A percentile compares a stretch with the other conserved stretches of the same genome.
Evolutionary conservation across 2,113 vertebrate species (phyloP).

Genomic region (Ctenodactylus gundi): DNA sequence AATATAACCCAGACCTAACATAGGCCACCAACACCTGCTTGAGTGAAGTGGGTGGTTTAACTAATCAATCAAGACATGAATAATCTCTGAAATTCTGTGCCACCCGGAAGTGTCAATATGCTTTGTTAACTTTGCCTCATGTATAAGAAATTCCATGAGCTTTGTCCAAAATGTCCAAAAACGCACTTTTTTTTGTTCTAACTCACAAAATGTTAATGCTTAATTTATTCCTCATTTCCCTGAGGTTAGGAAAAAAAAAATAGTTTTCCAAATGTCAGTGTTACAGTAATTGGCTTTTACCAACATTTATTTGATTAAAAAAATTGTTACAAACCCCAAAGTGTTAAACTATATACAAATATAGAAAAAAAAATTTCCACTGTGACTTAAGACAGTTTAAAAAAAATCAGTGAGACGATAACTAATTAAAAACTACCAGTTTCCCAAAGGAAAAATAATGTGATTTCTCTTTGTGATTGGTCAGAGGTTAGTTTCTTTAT

Average conservation of each 20-base stretch:
- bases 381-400: neutral
- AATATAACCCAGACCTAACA: neutral
- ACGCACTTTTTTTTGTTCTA: no score
- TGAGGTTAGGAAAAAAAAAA: slow-evolving; percentile 52
- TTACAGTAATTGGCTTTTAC: slow-evolving; percentile 17
- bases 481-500: neutral
- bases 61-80: neutral
- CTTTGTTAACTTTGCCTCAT: neutral
- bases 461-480: neutral
- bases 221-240: slow-evolving; percentile 35
- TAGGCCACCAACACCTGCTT: neutral
- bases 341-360: neutral
- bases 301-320: neutral
- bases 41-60: neutral
- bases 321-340: neutral
- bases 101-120: neutral
- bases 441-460: neutral
- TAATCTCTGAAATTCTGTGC: neutral
- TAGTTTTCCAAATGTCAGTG: slow-evolving; percentile 25
- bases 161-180: neutral
- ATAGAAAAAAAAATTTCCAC: neutral
- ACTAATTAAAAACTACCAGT: neutral
- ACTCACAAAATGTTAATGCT: neutral
- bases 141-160: neutral
- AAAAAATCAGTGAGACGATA: slow-evolving; percentile 3